Base-by-base conservation (phyloP, 1,140 invertebrate species). In the Drosophila parabipectinata region DNA sequence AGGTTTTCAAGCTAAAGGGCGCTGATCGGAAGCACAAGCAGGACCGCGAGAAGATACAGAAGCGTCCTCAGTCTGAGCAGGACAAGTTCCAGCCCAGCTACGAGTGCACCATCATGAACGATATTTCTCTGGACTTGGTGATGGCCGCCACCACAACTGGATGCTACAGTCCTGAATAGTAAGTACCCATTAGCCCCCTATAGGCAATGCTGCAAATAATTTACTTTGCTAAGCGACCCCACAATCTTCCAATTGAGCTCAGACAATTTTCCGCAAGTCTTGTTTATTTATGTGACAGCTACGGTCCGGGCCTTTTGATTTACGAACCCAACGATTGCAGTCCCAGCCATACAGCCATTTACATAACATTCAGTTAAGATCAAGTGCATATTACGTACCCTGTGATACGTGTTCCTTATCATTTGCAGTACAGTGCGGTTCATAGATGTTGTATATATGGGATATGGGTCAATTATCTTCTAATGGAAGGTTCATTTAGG, bases 11-110 rank as follows among this genome's bases (percentile, higher is more conserved):
- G 93, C 93, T 98, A 51, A 99, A 99, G 93, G 98, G 98, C 12
- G 98, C 98, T 0, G 98, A 99, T 92, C 93, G 98, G 50, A 99
- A 99, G 91, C 98, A 99, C 91, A 99, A 99, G 92, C 98, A 99
- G 87, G 98, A 99, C 92, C 93, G 97, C 14, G 98, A 99, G 88
- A 99, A 99, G 92, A 98, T 99, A 88, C 94, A 96, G 83, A 96
- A 98, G 79, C 93, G 97, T 66, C 96, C 97, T 12, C 93, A 95
- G 26, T 93, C 95, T 12, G 98, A 99, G 92, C 96, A 98, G 90
- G 97, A 98, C 62, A 98, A 98, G 89, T 99, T 97, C 92, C 98
- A 99, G 92, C 97, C 97, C 0, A 98, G 98, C 45, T 99, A 97
- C 92, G 97, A 99, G 59, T 98, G 97, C 89, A 99, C 98, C 52